Conservation (phyloP, 2,113 vertebrate genomes). For the Zapornia atra region DNA sequence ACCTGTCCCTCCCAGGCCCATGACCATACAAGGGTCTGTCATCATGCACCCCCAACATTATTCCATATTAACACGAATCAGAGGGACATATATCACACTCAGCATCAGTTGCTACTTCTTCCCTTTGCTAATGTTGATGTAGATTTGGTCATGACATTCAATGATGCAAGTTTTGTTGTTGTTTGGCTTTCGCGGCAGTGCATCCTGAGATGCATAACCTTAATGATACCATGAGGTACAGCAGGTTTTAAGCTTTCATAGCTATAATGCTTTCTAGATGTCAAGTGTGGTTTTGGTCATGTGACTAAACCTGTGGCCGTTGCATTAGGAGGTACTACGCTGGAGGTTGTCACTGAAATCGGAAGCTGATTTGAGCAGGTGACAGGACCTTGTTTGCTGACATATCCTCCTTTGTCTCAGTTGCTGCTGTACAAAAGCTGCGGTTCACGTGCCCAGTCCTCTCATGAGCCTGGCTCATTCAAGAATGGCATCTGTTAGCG, state of each 20-base stretch:
- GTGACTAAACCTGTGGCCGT: not conserved
- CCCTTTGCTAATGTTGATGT: rapidly evolving
- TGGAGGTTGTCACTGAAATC: not conserved
- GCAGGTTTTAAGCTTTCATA: not conserved
- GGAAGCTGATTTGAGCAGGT: not conserved
- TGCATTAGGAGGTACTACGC: not conserved
- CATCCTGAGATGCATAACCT: not conserved
- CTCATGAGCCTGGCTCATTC: not conserved
- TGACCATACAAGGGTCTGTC: too few relatives aligned
- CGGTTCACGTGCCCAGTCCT: not conserved
- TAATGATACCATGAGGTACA: not conserved
- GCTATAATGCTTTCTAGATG: not conserved
- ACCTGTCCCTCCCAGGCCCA: too few relatives aligned
- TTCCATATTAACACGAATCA: too few relatives aligned
- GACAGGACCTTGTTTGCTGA: not conserved
- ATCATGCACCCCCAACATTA: too few relatives aligned
- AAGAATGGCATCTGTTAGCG: not conserved
- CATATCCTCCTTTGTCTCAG: not conserved
- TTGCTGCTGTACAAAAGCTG: not conserved
- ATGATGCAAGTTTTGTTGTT: not conserved
- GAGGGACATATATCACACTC: too few relatives aligned
- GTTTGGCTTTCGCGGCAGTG: not conserved
- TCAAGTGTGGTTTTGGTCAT: not conserved
- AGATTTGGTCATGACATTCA: rapidly evolving
- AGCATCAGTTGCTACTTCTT: not conserved